A percentile compares a stretch with the other conserved stretches of the same genome.
Conservation (phyloP, 2,888 invertebrate species). For the Cryptocheilus praepositus region DNA sequence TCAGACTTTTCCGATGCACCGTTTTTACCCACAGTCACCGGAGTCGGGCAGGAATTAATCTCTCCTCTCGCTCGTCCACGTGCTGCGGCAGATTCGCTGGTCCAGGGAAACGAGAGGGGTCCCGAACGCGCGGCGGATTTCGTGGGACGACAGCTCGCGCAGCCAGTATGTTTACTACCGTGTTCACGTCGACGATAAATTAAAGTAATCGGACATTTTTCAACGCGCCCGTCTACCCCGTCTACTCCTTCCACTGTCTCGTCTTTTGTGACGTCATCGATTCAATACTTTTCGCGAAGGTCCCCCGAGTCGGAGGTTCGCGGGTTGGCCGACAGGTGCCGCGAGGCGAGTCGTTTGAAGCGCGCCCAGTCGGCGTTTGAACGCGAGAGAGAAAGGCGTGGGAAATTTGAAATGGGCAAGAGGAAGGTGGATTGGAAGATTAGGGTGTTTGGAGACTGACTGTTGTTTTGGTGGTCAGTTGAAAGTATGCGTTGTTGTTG, state of each 20-base stretch:
- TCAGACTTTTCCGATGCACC: too few relatives aligned
- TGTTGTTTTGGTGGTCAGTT: too few relatives aligned
- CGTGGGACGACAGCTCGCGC: too few relatives aligned
- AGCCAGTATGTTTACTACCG: constrained; percentile 48
- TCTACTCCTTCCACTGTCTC: constrained; percentile 66
- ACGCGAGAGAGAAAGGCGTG: constrained; percentile 10
- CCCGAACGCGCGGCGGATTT: too few relatives aligned
- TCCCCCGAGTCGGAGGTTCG: constrained; percentile 19
- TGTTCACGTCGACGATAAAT: constrained; percentile 63
- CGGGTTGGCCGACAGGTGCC: constrained; percentile 41
- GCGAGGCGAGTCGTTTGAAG: constrained; percentile 23
- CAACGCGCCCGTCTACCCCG: constrained; percentile 60
- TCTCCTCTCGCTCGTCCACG: too few relatives aligned
- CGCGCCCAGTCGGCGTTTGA: background rate
- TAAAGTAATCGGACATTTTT: constrained; percentile 70
- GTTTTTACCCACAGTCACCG: too few relatives aligned
- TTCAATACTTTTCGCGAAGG: constrained; percentile 72
- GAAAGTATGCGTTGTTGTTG: too few relatives aligned
- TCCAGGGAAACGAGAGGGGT: too few relatives aligned
- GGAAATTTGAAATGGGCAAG: constrained; percentile 24
- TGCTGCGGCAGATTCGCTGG: too few relatives aligned
- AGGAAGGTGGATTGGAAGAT: too few relatives aligned
- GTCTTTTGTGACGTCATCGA: constrained; percentile 74
- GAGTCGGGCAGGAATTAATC: too few relatives aligned
- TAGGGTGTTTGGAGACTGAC: too few relatives aligned